phyloP scores from a whole-genome alignment of 2,797 vertebrate species.

The Sylvia borin region DNA sequence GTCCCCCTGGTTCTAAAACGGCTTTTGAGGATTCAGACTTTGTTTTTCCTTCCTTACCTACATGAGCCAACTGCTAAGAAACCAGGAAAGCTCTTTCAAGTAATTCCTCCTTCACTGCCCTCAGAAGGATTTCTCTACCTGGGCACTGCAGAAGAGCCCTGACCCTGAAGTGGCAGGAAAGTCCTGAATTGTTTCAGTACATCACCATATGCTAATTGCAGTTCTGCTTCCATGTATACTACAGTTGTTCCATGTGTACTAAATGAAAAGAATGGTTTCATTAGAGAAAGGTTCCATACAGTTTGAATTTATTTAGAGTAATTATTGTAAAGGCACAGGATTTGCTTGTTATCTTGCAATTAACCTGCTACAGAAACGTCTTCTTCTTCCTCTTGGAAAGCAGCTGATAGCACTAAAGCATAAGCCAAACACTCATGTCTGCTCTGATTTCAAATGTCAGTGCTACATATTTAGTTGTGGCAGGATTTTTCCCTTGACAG shows the following conservation, averaged over 20 bases:
- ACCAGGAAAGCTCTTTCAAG: neutral
- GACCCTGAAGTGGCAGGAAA: neutral
- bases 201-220: conserved; percentile 19
- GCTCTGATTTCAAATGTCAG: conserved; percentile 55
- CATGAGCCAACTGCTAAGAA: neutral
- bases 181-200: conserved; percentile 1
- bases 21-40: neutral
- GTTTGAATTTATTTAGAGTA: conserved; percentile 48
- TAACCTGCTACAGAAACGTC: conserved; percentile 48
- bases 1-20: neutral
- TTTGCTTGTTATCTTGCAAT: conserved; percentile 47
- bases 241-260: neutral
- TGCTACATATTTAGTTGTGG: conserved; percentile 42
- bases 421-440: conserved; percentile 3
- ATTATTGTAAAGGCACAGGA: conserved; percentile 36
- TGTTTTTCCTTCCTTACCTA: neutral
- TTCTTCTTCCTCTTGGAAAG: neutral
- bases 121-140: neutral
- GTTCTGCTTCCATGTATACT: neutral
- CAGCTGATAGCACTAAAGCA: conserved; percentile 21
- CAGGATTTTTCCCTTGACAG: conserved; percentile 42
- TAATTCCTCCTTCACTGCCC: neutral
- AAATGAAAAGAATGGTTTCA: conserved; percentile 24
- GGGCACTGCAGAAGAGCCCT: neutral
- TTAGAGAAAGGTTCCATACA: neutral